Conservation (phyloP, 2,797 vertebrate genomes). For the Ataeniobius toweri region DNA sequence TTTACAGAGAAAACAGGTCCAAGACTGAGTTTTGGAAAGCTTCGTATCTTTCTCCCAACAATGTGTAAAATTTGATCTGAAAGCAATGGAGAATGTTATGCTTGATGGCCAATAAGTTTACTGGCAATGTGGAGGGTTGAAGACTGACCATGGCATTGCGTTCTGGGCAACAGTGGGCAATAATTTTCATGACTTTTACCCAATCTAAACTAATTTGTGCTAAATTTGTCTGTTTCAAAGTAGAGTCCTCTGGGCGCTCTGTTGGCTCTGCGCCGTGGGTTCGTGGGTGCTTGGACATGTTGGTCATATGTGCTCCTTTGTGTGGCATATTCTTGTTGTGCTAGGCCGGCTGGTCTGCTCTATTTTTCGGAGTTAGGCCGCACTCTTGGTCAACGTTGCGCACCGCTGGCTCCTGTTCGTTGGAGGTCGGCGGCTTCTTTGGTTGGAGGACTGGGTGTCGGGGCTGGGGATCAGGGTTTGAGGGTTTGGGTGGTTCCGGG, state of each 20-base stretch:
- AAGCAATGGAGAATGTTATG: constrained; percentile 50
- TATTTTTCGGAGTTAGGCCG: too few species aligned
- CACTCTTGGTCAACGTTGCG: too few species aligned
- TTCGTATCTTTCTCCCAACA: constrained; percentile 16
- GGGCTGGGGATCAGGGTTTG: too few species aligned
- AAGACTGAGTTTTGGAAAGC: constrained; percentile 38
- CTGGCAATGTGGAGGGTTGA: constrained; percentile 38
- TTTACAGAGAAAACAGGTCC: constrained; percentile 60
- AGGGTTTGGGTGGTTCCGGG: too few species aligned
- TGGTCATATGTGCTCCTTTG: too few species aligned
- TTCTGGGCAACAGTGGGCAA: constrained; percentile 45
- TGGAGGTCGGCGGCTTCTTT: too few species aligned
- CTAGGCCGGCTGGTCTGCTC: too few species aligned
- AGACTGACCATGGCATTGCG: constrained; percentile 46
- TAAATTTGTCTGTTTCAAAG: constrained; percentile 26
- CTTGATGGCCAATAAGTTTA: constrained; percentile 44
- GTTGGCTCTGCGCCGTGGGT: too few species aligned
- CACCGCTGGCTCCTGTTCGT: too few species aligned
- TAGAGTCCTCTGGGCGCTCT: background rate
- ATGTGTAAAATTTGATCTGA: constrained; percentile 22
- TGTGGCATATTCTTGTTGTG: too few species aligned
- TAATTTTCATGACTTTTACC: constrained; percentile 50
- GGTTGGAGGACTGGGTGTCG: too few species aligned
- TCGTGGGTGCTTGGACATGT: too few species aligned
- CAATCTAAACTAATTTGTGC: constrained; percentile 42